Percentiles rank a stretch among this genome's conserved stretches.
Evolutionary conservation across 2,113 vertebrate species (phyloP).

Genomic region (Melanostigma gelatinosum): DNA sequence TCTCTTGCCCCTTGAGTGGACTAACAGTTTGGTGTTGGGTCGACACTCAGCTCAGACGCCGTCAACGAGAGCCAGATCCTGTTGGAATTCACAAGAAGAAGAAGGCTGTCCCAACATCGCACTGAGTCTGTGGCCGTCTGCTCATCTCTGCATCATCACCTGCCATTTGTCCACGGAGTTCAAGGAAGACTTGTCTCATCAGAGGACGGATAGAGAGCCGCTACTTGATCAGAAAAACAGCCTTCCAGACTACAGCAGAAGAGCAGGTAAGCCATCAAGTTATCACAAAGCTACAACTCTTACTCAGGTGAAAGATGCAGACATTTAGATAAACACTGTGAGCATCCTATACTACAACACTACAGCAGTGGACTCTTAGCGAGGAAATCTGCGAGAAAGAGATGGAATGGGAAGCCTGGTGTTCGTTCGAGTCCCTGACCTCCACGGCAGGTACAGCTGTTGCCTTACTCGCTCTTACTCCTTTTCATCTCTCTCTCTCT

Average conservation of each 20-base stretch:
- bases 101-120: neutral
- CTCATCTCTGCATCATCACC: slow-evolving; percentile 41
- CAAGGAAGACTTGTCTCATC: slow-evolving; percentile 13
- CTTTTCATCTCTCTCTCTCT: neutral
- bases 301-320: slow-evolving; percentile 7
- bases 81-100: slow-evolving; percentile 25
- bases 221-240: slow-evolving; percentile 8
- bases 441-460: slow-evolving; percentile 34
- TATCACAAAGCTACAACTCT: neutral
- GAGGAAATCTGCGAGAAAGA: neutral
- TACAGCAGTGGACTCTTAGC: neutral
- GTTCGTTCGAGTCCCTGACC: slow-evolving; percentile 18
- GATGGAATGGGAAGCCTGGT: slow-evolving; percentile 29
- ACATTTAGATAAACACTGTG: neutral
- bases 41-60: slow-evolving; percentile 23
- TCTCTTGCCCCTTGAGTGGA: slow-evolving; percentile 77
- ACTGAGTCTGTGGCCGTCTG: neutral
- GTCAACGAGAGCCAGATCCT: neutral
- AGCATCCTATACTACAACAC: neutral
- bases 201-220: slow-evolving; percentile 10
- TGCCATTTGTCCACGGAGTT: slow-evolving; percentile 1
- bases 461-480: neutral
- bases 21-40: slow-evolving; percentile 52
- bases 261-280: slow-evolving; percentile 49
- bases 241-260: slow-evolving; percentile 2